Conservation (phyloP, 2,888 invertebrate genomes). For the Pinctada fucata region DNA sequence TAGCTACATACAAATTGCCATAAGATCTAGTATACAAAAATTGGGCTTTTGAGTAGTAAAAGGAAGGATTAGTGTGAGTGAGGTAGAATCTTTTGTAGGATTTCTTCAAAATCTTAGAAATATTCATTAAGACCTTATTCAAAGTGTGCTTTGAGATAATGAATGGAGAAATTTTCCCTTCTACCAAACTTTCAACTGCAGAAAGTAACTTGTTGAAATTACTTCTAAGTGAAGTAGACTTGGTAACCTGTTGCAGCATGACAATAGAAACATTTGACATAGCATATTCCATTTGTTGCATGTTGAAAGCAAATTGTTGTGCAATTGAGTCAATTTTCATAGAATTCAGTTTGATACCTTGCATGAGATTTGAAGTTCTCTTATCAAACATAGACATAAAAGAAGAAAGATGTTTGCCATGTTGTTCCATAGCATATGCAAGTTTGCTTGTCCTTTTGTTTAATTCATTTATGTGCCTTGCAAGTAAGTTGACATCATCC, state of each 20-base stretch:
- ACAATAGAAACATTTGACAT: slow-evolving; percentile 10
- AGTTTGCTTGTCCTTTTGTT: slow-evolving; percentile 12
- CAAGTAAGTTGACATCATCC: slow-evolving; percentile 29
- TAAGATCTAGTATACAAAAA: slow-evolving; percentile 24
- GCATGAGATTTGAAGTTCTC: slow-evolving; percentile 25
- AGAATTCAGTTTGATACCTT: slow-evolving; percentile 23
- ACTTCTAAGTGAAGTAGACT: slow-evolving; percentile 15
- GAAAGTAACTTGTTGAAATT: slow-evolving; percentile 10
- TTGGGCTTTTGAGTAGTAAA: neutral
- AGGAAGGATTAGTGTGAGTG: neutral
- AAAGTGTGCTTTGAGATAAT: slow-evolving; percentile 10
- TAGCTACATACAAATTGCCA: slow-evolving; percentile 17
- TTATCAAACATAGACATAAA: slow-evolving; percentile 27
- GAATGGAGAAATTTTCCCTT: slow-evolving; percentile 30
- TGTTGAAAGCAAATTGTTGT: neutral
- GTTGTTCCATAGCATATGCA: slow-evolving; percentile 15
- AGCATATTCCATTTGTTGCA: neutral
- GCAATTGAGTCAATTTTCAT: neutral
- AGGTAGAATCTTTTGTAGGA: slow-evolving; percentile 26
- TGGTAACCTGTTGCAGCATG: slow-evolving; percentile 24
- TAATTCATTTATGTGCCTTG: slow-evolving; percentile 32
- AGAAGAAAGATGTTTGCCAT: slow-evolving; percentile 28
- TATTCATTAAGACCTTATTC: slow-evolving; percentile 6
- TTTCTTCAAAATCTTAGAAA: slow-evolving; percentile 10
- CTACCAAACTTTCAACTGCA: neutral